Conservation (phyloP, 1,140 invertebrate genomes). For the Cydia fagiglandana region DNA sequence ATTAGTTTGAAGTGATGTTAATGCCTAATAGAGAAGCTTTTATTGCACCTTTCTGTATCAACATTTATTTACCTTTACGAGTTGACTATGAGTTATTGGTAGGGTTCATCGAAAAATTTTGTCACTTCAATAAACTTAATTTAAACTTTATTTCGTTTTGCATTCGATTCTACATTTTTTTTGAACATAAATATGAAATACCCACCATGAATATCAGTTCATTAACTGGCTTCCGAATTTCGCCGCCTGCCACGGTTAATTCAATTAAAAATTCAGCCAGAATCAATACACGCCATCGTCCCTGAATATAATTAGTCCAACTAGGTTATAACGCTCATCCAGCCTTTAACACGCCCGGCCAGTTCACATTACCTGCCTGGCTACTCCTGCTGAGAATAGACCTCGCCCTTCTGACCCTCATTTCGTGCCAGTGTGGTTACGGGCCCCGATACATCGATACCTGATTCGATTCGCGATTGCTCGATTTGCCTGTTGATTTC, state of each 20-base stretch:
- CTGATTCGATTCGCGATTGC: constrained; percentile 21
- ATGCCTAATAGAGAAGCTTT: not conserved
- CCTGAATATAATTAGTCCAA: constrained; percentile 31
- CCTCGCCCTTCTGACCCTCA: constrained; percentile 36
- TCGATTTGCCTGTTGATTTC: not conserved
- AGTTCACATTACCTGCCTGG: constrained; percentile 49
- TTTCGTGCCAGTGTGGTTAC: constrained; percentile 3
- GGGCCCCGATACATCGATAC: constrained; percentile 23
- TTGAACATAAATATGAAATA: not conserved
- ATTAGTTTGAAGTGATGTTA: not conserved
- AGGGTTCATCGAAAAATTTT: too few relatives aligned
- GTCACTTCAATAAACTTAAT: too few relatives aligned
- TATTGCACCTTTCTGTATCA: too few relatives aligned
- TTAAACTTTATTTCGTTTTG: not conserved
- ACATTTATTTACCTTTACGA: too few relatives aligned
- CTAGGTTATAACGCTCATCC: constrained; percentile 52
- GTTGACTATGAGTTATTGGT: too few relatives aligned
- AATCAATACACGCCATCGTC: constrained; percentile 24
- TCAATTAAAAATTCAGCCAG: constrained; percentile 26
- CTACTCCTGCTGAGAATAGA: constrained; percentile 56
- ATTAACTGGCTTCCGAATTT: constrained; percentile 7
- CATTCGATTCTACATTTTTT: not conserved
- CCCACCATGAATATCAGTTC: not conserved
- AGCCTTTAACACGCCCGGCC: constrained; percentile 54
- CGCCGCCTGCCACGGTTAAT: not conserved